Conservation (phyloP, 2,113 vertebrate species). For the Rhea americana region DNA sequence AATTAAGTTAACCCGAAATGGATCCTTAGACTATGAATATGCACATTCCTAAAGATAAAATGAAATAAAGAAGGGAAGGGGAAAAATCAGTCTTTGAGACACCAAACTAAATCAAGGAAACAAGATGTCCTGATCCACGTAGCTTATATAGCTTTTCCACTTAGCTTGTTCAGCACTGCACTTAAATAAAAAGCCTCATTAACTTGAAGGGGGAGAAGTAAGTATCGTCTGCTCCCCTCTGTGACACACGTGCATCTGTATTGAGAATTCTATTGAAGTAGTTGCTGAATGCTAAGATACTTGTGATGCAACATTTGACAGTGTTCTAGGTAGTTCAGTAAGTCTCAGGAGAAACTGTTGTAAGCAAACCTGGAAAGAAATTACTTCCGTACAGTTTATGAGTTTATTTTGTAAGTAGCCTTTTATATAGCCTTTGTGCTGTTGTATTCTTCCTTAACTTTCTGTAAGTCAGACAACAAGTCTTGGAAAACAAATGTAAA, state of each 20-base stretch:
- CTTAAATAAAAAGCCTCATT: background rate
- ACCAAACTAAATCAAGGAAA: background rate
- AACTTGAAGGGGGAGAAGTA: background rate
- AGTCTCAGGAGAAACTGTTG: background rate
- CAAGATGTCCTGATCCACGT: rapidly evolving
- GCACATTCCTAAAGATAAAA: background rate
- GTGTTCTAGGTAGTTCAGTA: background rate
- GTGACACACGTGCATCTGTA: background rate
- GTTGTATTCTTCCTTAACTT: background rate
- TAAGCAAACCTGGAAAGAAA: background rate
- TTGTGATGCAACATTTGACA: background rate
- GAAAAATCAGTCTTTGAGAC: background rate
- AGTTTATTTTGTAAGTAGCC: background rate
- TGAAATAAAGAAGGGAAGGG: rapidly evolving
- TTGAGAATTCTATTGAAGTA: background rate
- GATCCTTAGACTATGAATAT: background rate
- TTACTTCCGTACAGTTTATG: background rate
- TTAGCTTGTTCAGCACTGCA: background rate
- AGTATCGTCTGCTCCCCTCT: background rate
- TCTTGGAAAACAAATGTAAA: slow-evolving; percentile 4
- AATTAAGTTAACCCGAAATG: background rate
- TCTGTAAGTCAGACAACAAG: background rate
- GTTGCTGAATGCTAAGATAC: background rate
- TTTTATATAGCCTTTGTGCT: background rate
- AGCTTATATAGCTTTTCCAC: background rate